Conservation (phyloP, 2,797 vertebrate species). For the Ctenopoma kingsleyae region DNA sequence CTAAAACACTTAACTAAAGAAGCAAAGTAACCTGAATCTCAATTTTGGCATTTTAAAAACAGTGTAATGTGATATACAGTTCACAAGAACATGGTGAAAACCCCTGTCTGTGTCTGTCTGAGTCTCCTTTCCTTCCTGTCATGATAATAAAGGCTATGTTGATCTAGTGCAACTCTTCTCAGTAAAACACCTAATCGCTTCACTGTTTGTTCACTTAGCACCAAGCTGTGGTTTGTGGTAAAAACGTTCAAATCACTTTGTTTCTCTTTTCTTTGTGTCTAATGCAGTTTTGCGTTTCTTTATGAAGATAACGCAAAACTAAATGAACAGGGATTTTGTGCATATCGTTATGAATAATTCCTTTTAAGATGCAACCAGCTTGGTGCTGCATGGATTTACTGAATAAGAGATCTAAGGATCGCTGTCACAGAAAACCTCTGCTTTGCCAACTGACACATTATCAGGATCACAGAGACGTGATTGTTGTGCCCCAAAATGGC, state of each 20-base stretch:
- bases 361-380: neutral
- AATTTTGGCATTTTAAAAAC: neutral
- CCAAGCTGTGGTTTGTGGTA: constrained; percentile 36
- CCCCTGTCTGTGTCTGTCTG: neutral
- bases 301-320: neutral
- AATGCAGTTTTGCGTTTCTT: neutral
- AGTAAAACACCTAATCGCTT: neutral
- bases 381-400: neutral
- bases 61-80: neutral
- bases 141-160: neutral
- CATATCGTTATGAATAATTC: neutral
- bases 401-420: neutral
- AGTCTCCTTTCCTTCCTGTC: constrained; percentile 40
- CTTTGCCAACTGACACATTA: neutral
- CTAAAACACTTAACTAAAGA: neutral
- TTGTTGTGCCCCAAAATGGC: neutral
- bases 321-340: neutral
- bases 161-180: constrained; percentile 1
- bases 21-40: constrained; percentile 1
- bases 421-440: neutral
- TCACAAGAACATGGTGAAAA: neutral
- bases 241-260: constrained; percentile 4
- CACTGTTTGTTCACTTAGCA: neutral
- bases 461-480: neutral
- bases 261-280: neutral